Percentiles rank a stretch among this genome's conserved stretches.
Conservation (phyloP, 1,140 invertebrate genomes). For the Zaprionus ghesquierei region DNA sequence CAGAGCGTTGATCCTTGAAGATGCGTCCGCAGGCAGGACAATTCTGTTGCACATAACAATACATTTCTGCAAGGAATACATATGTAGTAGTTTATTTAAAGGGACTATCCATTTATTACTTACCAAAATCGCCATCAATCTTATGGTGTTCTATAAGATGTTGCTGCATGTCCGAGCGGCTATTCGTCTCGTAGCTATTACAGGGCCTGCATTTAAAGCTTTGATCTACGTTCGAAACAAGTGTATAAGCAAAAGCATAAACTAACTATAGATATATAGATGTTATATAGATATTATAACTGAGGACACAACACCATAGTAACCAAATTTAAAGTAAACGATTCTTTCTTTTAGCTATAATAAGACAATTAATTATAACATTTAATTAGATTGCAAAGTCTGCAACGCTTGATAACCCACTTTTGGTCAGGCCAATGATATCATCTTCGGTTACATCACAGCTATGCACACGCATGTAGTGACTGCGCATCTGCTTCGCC, state of each 20-base stretch:
- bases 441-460: slow-evolving; percentile 61
- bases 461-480: slow-evolving; percentile 62
- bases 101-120: not conserved
- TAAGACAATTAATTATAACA: not conserved
- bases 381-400: not conserved
- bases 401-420: slow-evolving; percentile 16
- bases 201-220: slow-evolving; percentile 69
- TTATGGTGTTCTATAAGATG: slow-evolving; percentile 68
- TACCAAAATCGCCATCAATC: slow-evolving; percentile 71
- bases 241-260: not conserved
- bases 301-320: not conserved
- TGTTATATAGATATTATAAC: not conserved
- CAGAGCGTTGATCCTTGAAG: slow-evolving; percentile 67
- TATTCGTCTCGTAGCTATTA: slow-evolving; percentile 60
- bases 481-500: slow-evolving; percentile 57
- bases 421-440: slow-evolving; percentile 66
- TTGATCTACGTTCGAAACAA: slow-evolving; percentile 45
- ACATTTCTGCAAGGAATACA: slow-evolving; percentile 52
- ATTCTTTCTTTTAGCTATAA: not conserved
- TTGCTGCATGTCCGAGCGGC: slow-evolving; percentile 55
- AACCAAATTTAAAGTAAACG: not conserved
- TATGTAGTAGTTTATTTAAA: not conserved
- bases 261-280: not conserved
- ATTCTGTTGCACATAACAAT: slow-evolving; percentile 68
- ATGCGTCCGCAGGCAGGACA: slow-evolving; percentile 66